Evolutionary conservation across 2,888 invertebrate genomes (phyloP), one percentile per base, ranked within the genome.

Genomic region (Calameuta pallipes): DNA sequence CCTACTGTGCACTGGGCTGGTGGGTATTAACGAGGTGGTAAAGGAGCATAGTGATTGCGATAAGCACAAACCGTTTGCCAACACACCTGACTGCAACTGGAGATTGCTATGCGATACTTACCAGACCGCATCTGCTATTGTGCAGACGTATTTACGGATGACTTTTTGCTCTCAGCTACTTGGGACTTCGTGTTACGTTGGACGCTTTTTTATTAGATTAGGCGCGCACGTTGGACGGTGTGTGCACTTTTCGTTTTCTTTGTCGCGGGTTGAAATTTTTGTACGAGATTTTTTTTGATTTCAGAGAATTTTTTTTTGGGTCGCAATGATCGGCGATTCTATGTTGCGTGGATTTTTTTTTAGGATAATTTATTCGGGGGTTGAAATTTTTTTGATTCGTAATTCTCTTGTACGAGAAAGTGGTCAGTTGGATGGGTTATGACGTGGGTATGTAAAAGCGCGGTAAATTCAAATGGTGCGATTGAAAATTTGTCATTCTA

Each of bases 51-150:
- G 35, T 12, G 74, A 74, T 30, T 33, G 15, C 31, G 71, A 71
- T 71, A 41, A 36, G 76, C 74, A 73, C 78, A 68, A 75, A 85
- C 81, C 74, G 79, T 76, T 81, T 82, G 76, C 77, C 80, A 80
- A 83, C 86, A 87, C 88, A 88, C 86, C 87, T 88, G 88, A 88
- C 86, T 87, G 89, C 87, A 89, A 88, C 83, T 83, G 84, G 89
- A 89, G 87, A 89, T 83, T 82, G 86, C 84, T 83, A 89, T 81
- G 83, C 84, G 89, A 88, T 85, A 88, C 89, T 81, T 74, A 78
- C 77, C 73, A 69, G 78, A 31, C 71, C 71, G 15, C 71, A 71
- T 71, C 71, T 71, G 71, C 71, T 15, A 56, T 56, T 56, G 23
- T 56, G 41, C 41, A 56, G 41, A 56, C 41, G 41, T 23, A 56